Evolutionary conservation across 2,113 vertebrate genomes (phyloP).

Genomic region (Burhinus bistriatus): DNA sequence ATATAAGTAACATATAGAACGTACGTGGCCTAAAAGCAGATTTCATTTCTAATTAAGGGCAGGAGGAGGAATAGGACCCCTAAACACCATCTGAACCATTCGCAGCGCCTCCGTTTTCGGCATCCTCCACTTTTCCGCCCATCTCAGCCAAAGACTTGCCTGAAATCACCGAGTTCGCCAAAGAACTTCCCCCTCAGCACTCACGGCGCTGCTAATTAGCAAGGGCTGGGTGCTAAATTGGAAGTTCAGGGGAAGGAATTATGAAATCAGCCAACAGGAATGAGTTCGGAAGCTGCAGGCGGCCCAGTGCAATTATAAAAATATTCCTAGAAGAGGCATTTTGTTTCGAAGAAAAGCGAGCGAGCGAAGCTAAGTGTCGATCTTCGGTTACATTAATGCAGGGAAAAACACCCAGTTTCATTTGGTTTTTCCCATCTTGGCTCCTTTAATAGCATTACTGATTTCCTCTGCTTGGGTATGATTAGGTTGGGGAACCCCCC

Average conservation of each 20-base stretch:
- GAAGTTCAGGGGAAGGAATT: neutral
- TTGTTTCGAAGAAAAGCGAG: neutral
- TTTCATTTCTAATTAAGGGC: neutral
- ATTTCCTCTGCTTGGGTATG: neutral
- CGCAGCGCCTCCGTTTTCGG: neutral
- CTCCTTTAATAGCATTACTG: neutral
- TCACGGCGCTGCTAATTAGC: neutral
- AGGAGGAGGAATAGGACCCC: neutral
- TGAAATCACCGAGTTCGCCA: neutral
- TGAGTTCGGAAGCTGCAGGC: neutral
- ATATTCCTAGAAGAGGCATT: neutral
- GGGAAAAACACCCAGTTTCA: neutral
- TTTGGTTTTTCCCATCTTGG: neutral
- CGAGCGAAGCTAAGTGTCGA: neutral
- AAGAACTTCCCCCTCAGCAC: neutral
- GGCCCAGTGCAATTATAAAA: neutral
- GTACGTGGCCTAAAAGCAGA: neutral
- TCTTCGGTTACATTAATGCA: fast-evolving
- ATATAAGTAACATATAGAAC: no score
- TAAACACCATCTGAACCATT: neutral
- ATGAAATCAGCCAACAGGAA: neutral
- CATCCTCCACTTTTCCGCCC: neutral
- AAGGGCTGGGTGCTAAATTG: neutral
- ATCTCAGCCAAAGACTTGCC: neutral
- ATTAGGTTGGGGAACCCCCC: neutral